Conservation (phyloP, 2,888 invertebrate genomes). For the Philereme vetulata region DNA sequence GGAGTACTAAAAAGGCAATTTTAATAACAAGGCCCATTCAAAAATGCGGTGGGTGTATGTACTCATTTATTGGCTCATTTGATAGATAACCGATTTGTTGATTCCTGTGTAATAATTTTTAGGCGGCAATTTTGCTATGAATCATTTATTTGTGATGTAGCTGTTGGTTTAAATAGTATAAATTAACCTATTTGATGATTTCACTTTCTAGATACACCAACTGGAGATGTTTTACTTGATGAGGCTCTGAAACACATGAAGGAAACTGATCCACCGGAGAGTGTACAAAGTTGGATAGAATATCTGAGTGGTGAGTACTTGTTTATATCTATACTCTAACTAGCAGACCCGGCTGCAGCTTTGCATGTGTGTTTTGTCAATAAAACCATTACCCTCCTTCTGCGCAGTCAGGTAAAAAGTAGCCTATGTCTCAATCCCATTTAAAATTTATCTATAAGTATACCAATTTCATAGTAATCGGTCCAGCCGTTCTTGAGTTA, state of each 20-base stretch:
- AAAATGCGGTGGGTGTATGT: not conserved
- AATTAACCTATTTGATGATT: not conserved
- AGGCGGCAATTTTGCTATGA: not conserved
- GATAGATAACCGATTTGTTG: not conserved
- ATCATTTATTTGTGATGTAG: too few species aligned
- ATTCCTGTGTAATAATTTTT: not conserved
- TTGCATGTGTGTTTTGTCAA: too few species aligned
- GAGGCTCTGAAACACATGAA: conserved; percentile 98
- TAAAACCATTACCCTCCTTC: too few species aligned
- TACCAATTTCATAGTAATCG: too few species aligned
- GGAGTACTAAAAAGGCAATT: not conserved
- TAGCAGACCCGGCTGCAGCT: too few species aligned
- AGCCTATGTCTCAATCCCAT: too few species aligned
- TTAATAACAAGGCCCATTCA: not conserved
- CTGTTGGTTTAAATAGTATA: not conserved
- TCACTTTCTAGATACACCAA: conserved; percentile 92
- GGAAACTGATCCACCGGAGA: conserved; percentile 98
- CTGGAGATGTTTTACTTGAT: conserved; percentile 98
- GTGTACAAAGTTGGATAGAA: conserved; percentile 99
- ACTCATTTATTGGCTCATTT: not conserved
- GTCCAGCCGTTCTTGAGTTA: too few species aligned
- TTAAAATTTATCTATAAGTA: too few species aligned
- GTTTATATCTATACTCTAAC: not conserved
- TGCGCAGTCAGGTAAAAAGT: too few species aligned
- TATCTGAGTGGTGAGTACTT: conserved; percentile 94